Evolutionary conservation across 92 coral and sea anemone genomes (phyloP).

Genomic region (Isaurus tuberculatus): DNA sequence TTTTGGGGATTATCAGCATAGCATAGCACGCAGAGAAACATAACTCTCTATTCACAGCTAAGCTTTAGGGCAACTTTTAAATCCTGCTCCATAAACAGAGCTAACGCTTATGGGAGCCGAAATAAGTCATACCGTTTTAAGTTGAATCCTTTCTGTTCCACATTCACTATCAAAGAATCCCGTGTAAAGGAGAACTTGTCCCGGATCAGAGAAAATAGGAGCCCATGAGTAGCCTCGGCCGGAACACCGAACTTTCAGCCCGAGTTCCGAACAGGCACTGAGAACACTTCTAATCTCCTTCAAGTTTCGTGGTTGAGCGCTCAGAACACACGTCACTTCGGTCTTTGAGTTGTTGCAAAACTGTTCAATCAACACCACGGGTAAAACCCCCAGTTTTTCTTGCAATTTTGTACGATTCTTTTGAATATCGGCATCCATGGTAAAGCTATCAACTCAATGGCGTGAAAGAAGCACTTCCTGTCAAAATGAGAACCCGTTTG

Average conservation of each 20-base stretch:
- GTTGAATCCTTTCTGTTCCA: slow-evolving; percentile 48
- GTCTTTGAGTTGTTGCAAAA: slow-evolving; percentile 63
- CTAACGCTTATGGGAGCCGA: neutral
- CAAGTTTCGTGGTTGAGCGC: slow-evolving; percentile 62
- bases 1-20: too few relatives aligned
- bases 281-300: slow-evolving; percentile 58
- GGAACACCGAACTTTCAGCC: slow-evolving; percentile 59
- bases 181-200: slow-evolving; percentile 54
- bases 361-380: slow-evolving; percentile 57
- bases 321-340: slow-evolving; percentile 58
- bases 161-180: slow-evolving; percentile 41
- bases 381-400: slow-evolving; percentile 37
- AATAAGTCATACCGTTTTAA: slow-evolving; percentile 44
- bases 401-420: slow-evolving; percentile 28
- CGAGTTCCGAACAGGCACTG: slow-evolving; percentile 19
- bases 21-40: too few relatives aligned
- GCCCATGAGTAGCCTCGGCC: slow-evolving; percentile 69
- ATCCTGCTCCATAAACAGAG: too few relatives aligned
- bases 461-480: neutral
- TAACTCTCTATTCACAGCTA: too few relatives aligned
- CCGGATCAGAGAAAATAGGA: slow-evolving; percentile 62
- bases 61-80: too few relatives aligned
- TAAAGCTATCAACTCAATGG: neutral
- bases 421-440: slow-evolving; percentile 3
- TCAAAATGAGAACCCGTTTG: neutral